Base-by-base conservation (phyloP, 1,140 invertebrate genomes). In the Choristoneura fumiferana region DNA sequence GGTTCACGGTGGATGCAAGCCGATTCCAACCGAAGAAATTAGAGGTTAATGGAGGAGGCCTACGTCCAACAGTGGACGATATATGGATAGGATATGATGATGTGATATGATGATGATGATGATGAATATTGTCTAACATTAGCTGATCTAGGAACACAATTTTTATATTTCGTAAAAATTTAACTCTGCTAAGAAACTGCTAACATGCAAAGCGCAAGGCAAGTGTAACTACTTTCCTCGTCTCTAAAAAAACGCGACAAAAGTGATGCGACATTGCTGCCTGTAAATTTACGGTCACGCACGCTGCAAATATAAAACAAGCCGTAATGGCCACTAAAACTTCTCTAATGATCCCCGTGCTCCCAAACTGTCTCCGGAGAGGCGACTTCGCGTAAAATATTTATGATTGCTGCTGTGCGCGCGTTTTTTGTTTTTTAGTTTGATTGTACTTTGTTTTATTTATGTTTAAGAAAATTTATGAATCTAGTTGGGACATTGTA, bases 281-380 rank as follows among this genome's bases (percentile, higher is more conserved):
- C 40, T 49, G 62, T 70, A 73, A 70, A 73, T 73, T 56, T 57
- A 63, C 60, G 34, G 49, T 29, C 54, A 61, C 57, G 17, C 29
- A 52, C 64, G 60, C 62, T 58, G 65, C 65, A 66, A 76, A 72
- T 72, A 78, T 78, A 76, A 78, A 78, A 69, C 66, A 63, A 55
- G 15, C 67, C 34, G 62, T 81, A 78, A 81, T 78, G 64, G 76
- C 71, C 66, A 78, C 73, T 81, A 81, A 81, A 81, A 76, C 73
- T 77, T 76, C 69, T 75, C 70, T 78, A 78, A 81, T 78, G 78
- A 81, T 69, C 69, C 53, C 66, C 61, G 72, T 66, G 71, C 63
- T 62, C 76, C 67, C 55, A 73, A 76, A 76, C 71, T 74, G 73
- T 76, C 73, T 72, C 76, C 65, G 40, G 73, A 57, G 73, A 73